Evolutionary conservation across 2,797 vertebrate genomes (phyloP).

Genomic region (Pseudotriccus pelzelni): DNA sequence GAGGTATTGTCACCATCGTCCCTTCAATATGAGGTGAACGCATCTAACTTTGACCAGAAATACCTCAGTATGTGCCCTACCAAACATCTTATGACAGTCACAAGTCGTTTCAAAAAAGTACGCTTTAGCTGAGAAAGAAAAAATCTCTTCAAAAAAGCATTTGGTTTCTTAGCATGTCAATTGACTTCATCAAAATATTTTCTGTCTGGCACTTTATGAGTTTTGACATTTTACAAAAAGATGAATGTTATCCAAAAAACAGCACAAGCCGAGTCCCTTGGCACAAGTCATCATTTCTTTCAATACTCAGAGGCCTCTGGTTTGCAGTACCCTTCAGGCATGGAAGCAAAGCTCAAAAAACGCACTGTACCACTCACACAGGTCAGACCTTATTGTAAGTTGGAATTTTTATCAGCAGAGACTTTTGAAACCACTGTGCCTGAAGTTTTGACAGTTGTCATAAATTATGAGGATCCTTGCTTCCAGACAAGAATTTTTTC

Average conservation of each 20-base stretch:
- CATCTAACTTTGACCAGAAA: not conserved
- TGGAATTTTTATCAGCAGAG: constrained; percentile 24
- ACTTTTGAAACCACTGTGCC: not conserved
- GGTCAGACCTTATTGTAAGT: constrained; percentile 2
- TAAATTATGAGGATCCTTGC: constrained; percentile 30
- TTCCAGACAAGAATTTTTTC: not conserved
- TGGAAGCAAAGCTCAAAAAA: constrained; percentile 1
- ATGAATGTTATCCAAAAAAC: not conserved
- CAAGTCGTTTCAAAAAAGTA: not conserved
- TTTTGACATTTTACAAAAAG: not conserved
- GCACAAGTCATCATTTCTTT: not conserved
- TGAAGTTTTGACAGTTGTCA: constrained; percentile 38
- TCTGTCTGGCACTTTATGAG: not conserved
- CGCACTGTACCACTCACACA: not conserved
- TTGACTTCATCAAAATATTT: not conserved
- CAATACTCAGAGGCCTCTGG: not conserved
- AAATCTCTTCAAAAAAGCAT: not conserved
- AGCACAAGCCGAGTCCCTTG: not conserved
- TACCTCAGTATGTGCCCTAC: not conserved
- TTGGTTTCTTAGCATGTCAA: not conserved
- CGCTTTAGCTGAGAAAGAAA: rapidly evolving
- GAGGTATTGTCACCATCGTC: rapidly evolving
- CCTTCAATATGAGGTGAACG: not conserved
- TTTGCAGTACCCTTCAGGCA: not conserved
- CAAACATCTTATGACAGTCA: not conserved